Conservation (phyloP, 1,140 invertebrate genomes). For the Lepidurus couesii region DNA sequence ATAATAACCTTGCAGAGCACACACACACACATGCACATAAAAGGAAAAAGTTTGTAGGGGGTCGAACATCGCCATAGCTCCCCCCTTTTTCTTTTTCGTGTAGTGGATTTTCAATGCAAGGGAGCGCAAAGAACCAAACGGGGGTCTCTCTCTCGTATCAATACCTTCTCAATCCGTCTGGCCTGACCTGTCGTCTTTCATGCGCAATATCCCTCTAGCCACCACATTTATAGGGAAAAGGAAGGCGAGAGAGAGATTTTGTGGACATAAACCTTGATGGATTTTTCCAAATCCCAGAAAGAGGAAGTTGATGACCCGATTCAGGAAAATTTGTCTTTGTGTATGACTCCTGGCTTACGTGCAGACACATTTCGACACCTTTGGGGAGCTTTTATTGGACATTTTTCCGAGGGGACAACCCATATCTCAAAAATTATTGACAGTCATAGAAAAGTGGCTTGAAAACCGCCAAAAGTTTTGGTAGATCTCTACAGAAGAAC, state of each 20-base stretch:
- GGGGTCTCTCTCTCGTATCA: conserved; percentile 11
- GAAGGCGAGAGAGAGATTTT: neutral
- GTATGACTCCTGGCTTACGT: conserved; percentile 18
- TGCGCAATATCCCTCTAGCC: neutral
- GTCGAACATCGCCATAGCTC: neutral
- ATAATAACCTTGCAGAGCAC: neutral
- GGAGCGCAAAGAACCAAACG: neutral
- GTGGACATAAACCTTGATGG: neutral
- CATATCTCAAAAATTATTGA: conserved; percentile 20
- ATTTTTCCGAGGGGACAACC: neutral
- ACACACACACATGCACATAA: neutral
- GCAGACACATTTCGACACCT: conserved; percentile 13
- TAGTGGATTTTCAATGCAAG: neutral
- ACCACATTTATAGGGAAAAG: neutral
- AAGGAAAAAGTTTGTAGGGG: neutral
- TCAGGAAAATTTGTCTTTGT: neutral
- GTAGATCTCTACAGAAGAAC: too few species aligned
- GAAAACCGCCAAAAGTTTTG: neutral
- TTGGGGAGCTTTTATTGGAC: neutral
- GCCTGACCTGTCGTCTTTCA: conserved; percentile 9
- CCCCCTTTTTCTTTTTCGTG: neutral
- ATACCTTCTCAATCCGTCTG: conserved; percentile 3
- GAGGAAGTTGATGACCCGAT: conserved; percentile 3
- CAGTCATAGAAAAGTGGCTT: conserved; percentile 10
- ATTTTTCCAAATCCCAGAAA: neutral